Evolutionary conservation across 2,113 vertebrate genomes (phyloP).

Genomic region (Thinocorus orbignyianus): DNA sequence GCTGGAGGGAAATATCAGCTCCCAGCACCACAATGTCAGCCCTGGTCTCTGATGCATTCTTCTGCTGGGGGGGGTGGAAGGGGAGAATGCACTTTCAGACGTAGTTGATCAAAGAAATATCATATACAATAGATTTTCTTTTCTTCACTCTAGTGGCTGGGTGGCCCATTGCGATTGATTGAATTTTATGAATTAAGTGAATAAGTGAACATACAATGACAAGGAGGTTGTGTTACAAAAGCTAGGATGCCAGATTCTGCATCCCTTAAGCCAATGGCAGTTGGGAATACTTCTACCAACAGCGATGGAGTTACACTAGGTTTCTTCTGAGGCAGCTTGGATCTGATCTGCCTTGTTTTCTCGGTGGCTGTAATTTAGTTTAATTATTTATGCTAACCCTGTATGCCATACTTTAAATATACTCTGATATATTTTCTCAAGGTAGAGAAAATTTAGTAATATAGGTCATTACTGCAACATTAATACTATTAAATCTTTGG

Average conservation of each 20-base stretch:
- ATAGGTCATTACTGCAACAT: constrained; percentile 32
- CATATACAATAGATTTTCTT: constrained; percentile 55
- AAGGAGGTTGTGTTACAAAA: constrained; percentile 49
- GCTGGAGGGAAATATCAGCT: constrained; percentile 58
- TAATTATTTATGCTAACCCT: constrained; percentile 56
- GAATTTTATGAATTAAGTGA: constrained; percentile 59
- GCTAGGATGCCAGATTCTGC: constrained; percentile 20
- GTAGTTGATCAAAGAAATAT: constrained; percentile 54
- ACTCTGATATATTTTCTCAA: constrained; percentile 50
- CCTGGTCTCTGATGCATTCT: constrained; percentile 29
- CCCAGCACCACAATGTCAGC: constrained; percentile 9
- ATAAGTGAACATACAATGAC: constrained; percentile 48
- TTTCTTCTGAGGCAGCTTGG: not conserved
- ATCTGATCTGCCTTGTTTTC: constrained; percentile 8
- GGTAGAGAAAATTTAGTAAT: constrained; percentile 41
- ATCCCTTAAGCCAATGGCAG: not conserved
- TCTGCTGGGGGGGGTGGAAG: not conserved
- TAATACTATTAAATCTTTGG: constrained; percentile 8
- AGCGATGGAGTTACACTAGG: not conserved
- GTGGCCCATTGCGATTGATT: constrained; percentile 54
- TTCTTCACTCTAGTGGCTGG: constrained; percentile 25
- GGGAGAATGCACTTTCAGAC: not conserved
- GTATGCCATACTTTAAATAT: constrained; percentile 17
- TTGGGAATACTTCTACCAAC: constrained; percentile 23
- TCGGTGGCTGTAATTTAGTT: constrained; percentile 46